These are phyloP conservation scores for Pangasius mekongensis DNA, from an alignment of 2,797 vertebrate species.

Conservation along the genomic window DNA sequence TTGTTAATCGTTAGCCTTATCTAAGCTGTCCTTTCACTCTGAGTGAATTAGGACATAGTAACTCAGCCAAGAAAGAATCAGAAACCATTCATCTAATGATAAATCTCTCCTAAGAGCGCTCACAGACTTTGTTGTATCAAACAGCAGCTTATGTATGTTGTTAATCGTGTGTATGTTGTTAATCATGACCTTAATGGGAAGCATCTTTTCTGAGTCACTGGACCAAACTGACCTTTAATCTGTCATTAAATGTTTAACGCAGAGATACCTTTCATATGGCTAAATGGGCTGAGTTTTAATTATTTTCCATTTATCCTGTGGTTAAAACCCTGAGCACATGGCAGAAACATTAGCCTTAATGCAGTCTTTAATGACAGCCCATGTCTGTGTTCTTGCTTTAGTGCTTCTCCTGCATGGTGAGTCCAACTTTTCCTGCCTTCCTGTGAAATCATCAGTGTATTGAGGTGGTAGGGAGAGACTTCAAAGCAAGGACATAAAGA, in stretches of 20 bases:
- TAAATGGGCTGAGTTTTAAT: conserved; percentile 63
- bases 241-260: conserved; percentile 45
- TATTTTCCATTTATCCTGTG: conserved; percentile 63
- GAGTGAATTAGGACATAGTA: conserved; percentile 21
- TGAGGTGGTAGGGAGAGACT: conserved; percentile 60
- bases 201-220: conserved; percentile 40
- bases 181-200: conserved; percentile 43
- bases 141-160: conserved; percentile 44
- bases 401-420: conserved; percentile 66
- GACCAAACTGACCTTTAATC: conserved; percentile 53
- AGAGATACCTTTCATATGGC: conserved; percentile 55
- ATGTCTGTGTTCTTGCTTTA: conserved; percentile 68
- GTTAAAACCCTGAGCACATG: conserved; percentile 65
- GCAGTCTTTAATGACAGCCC: conserved; percentile 71
- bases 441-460: conserved; percentile 69
- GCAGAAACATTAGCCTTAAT: conserved; percentile 71
- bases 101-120: conserved; percentile 32
- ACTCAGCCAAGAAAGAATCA: conserved; percentile 15
- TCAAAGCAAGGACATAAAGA: conserved; percentile 64
- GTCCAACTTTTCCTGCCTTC: conserved; percentile 67
- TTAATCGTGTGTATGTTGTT: conserved; percentile 35
- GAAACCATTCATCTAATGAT: conserved; percentile 44
- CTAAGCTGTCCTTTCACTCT: conserved; percentile 31
- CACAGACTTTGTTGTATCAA: conserved; percentile 43
- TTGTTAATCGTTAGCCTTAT: conserved; percentile 47